Evolutionary conservation across 2,888 invertebrate species (phyloP).

Genomic region (Epsilonema sp.): DNA sequence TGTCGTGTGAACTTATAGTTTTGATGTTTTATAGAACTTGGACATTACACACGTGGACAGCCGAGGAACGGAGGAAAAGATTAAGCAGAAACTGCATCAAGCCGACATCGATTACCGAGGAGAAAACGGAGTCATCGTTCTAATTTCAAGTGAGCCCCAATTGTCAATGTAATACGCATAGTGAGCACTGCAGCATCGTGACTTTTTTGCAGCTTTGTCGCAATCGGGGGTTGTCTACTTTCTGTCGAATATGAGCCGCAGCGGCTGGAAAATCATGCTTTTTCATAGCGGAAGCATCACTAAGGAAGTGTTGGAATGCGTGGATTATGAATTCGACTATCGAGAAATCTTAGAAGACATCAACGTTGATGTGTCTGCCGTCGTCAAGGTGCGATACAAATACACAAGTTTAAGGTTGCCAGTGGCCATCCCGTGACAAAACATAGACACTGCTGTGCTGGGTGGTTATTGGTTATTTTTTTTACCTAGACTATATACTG

Average conservation of each 20-base stretch:
- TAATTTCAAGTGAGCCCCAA: background rate
- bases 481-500: too few species aligned
- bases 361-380: too few species aligned
- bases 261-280: background rate
- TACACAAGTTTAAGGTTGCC: too few species aligned
- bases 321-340: background rate
- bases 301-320: background rate
- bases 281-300: background rate
- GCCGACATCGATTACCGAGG: background rate
- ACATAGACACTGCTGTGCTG: too few species aligned
- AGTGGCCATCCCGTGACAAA: too few species aligned
- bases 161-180: too few species aligned
- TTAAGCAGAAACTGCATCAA: slow-evolving; percentile 2
- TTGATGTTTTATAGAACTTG: background rate
- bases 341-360: too few species aligned
- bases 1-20: background rate
- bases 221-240: background rate
- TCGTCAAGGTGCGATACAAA: too few species aligned
- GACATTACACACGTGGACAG: background rate
- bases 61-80: background rate
- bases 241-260: background rate
- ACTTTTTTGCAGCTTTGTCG: too few species aligned
- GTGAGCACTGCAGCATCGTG: too few species aligned
- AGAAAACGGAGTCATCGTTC: background rate
- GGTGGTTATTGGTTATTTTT: too few species aligned